Evolutionary conservation across 2,113 vertebrate species (phyloP), one percentile per base, ranked within the genome.

Genomic region (Perca fluviatilis): DNA sequence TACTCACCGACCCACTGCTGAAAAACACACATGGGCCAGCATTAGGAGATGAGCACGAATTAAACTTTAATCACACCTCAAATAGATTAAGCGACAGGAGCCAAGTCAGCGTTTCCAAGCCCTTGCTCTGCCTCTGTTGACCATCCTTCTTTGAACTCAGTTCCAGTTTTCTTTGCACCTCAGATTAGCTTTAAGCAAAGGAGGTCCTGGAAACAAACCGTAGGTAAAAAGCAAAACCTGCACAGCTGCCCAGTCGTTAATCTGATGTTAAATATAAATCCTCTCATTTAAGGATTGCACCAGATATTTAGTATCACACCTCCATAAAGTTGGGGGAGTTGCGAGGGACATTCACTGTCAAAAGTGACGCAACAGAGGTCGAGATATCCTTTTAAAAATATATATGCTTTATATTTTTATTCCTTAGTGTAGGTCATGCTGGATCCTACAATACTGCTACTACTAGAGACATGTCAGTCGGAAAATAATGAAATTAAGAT

Each of bases 101-200:
- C 96, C 94, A 95, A 97, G 96, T 98, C 97, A 98, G 97, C 97
- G 94, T 91, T 96, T 96, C 94, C 91, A 83, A 94, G 96, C 93
- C 95, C 94, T 79, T 89, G 95, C 96, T 95, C 95, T 79, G 71
- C 79, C 83, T 96, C 95, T 94, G 96, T 96, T 96, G 96, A 96
- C 96, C 96, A 95, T 92, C 91, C 71, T 61, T 61, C 64, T 90
- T 79, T 88, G 74, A 88, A 86, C 68, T 79, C 30, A 53, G 76
- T 84, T 78, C 62, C 77, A 69, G 73, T 66, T 63, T 85, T 80
- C 82, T 80, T 72, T 83, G 54, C 74, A 74, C 69, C 62, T 72
- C 62, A 53, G 74, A 88, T 82, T 65, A 77, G 83, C 70, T 50
- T 72, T 23, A 70, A 85, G 71, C 67, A 82, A 76, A 79, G 62